phyloP scores from a whole-genome alignment of 2,113 vertebrate genomes.

The Ceyx melanurus region DNA sequence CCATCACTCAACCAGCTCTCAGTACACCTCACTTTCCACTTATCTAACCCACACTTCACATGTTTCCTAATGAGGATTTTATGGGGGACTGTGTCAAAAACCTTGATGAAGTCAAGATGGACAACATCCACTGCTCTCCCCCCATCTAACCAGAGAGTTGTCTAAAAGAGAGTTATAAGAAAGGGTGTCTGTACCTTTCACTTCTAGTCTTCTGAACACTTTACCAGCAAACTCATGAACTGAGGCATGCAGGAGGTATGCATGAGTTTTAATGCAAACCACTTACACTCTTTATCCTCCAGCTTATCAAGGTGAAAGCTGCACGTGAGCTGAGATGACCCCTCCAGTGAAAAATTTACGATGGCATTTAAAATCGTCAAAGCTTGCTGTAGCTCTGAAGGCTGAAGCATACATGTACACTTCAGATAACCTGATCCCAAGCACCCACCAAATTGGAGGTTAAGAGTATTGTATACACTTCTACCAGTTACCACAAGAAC shows the following conservation, averaged over 20 bases:
- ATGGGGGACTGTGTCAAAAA: no score
- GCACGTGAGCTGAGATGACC: neutral
- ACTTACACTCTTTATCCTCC: neutral
- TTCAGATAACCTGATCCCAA: slow-evolving; percentile 57
- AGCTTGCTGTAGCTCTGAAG: neutral
- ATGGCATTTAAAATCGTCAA: slow-evolving; percentile 42
- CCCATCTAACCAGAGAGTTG: neutral
- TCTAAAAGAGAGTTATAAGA: neutral
- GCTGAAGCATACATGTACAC: neutral
- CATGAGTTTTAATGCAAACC: neutral
- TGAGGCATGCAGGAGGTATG: neutral
- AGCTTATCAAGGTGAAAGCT: neutral
- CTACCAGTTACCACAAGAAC: slow-evolving; percentile 66
- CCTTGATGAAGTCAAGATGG: no score
- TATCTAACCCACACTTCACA: no score
- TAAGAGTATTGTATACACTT: slow-evolving; percentile 51
- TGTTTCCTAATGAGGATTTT: no score
- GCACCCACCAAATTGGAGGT: slow-evolving; percentile 46
- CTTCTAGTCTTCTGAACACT: neutral
- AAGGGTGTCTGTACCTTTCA: neutral
- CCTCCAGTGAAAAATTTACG: slow-evolving; percentile 15
- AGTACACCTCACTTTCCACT: no score
- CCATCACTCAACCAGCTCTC: no score
- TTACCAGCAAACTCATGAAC: neutral
- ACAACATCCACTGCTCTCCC: no score